Evolutionary conservation across 2,888 invertebrate species (phyloP), one percentile per base, ranked within the genome.

Genomic region (Liopterus haemorrhoidalis): DNA sequence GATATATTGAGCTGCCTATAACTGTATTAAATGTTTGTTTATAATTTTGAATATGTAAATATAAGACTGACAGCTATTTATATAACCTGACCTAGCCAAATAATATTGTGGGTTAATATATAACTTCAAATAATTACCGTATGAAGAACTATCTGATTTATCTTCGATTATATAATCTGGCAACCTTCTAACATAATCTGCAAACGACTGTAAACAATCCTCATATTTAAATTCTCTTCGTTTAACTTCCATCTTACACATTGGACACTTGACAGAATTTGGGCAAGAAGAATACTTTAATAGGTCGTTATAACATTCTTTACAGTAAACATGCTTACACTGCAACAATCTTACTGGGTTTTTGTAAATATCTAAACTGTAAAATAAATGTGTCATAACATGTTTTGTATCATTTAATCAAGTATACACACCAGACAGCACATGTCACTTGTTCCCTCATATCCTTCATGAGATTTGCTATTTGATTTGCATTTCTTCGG

Each of bases 291-390:
- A 18, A 18, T 24, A 36, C 8, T 20, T 28, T 36, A 42, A 42
- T 18, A 42, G 15, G 27, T 14, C 14, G 30, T 40, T 31, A 40
- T 52, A 49, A 37, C 55, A 55, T 6, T 51, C 48, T 15, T 39
- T 27, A 47, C 55, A 55, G 35, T 52, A 55, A 15, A 48, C 22
- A 39, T 55, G 54, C 5, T 30, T 15, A 41, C 55, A 55, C 30
- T 39, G 28, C 28, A 41, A 36, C 33, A 53, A 14, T 46, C 46
- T 27, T 18, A 47, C 20, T 11, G 55, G 55, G 6, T 48, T 40
- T 20, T 49, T 46, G 15, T 43, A 44, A 16, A 52, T 37, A 14
- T 54, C 52, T 31, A 55, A 49, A 38, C 55, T 55, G 20, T 24
- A 49, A 48, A 33, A 42, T 19, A 19, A 33, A 21, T 18, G 21